Percentiles rank a stretch among this genome's conserved stretches.
Conservation (phyloP, 2,113 vertebrate species). For the Hydrochoerus hydrochaeris region DNA sequence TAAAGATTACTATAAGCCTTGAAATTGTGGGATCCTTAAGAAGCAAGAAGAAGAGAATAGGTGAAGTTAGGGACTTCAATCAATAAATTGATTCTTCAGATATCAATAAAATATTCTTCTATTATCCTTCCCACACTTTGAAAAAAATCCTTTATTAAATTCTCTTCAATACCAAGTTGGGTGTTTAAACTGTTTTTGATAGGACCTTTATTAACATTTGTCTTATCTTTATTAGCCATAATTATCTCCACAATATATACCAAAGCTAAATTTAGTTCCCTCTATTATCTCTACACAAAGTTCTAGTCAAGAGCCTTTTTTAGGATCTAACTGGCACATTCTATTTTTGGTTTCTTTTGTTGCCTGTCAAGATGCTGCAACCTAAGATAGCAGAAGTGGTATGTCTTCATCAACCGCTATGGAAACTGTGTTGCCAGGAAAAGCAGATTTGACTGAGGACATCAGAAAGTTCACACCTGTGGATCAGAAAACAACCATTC, state of each 20-base stretch:
- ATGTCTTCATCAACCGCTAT: neutral
- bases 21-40: neutral
- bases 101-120: neutral
- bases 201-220: neutral
- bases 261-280: constrained; percentile 2
- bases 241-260: neutral
- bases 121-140: neutral
- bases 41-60: neutral
- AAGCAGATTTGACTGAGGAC: neutral
- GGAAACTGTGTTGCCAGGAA: neutral
- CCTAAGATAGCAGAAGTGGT: neutral
- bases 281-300: neutral
- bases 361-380: neutral
- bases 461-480: neutral
- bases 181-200: neutral
- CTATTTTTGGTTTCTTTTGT: neutral
- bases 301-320: neutral
- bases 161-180: neutral
- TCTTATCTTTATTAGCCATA: neutral
- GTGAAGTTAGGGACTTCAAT: neutral
- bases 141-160: neutral
- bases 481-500: neutral
- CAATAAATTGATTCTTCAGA: neutral
- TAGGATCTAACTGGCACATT: neutral
- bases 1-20: neutral